These are phyloP conservation scores for Aphis craccivora DNA, from an alignment of 1,140 invertebrate species.

Conservation along the genomic window DNA sequence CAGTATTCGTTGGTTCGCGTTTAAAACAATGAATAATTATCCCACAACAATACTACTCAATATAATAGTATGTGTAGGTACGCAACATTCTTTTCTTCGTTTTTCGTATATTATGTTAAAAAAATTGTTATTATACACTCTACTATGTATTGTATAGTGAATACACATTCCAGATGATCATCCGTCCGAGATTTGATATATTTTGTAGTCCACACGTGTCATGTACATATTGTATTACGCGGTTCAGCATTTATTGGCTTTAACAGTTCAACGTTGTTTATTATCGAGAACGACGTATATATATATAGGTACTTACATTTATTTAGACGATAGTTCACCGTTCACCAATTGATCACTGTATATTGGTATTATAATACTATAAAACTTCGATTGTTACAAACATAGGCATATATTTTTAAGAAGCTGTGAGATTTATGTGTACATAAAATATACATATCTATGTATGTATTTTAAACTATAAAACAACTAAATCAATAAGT, in stretches of 20 bases:
- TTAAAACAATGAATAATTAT: neutral
- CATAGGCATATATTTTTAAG: too few species aligned
- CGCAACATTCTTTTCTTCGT: neutral
- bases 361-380: neutral
- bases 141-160: neutral
- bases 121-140: neutral
- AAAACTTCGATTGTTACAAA: neutral
- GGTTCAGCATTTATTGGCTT: neutral
- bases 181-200: neutral
- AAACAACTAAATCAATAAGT: neutral
- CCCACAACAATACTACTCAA: neutral
- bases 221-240: neutral
- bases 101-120: neutral
- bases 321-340: neutral
- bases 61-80: neutral
- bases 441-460: neutral
- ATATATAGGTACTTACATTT: neutral
- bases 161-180: neutral
- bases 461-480: neutral
- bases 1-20: neutral
- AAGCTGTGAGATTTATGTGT: neutral
- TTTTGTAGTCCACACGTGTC: neutral
- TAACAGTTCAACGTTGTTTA: too few species aligned
- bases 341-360: neutral
- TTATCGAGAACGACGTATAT: too few species aligned